Evolutionary conservation across 2,797 vertebrate genomes (phyloP).

Genomic region (Sardinella longiceps): DNA sequence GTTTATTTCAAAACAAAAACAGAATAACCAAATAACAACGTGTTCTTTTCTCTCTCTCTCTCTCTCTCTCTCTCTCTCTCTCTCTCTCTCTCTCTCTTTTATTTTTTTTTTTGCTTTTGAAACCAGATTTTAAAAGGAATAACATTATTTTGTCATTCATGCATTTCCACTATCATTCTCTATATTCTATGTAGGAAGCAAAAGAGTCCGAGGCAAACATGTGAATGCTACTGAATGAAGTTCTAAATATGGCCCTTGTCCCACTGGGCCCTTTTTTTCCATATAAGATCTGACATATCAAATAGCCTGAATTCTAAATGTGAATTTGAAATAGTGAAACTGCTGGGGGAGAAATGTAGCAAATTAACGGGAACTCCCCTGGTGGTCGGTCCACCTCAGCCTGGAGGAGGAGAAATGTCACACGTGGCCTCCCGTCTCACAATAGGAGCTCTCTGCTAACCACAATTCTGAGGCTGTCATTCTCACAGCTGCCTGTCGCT

Average conservation of each 20-base stretch:
- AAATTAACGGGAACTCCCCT: conserved; percentile 10
- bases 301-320: conserved; percentile 1
- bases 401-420: neutral
- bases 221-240: neutral
- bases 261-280: neutral
- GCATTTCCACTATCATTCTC: neutral
- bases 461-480: neutral
- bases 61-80: no score
- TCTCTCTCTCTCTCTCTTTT: no score
- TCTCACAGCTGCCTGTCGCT: neutral
- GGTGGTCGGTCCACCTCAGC: neutral
- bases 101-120: no score
- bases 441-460: conserved; percentile 7
- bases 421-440: neutral
- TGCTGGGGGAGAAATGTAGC: neutral
- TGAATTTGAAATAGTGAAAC: neutral
- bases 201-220: neutral
- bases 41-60: no score
- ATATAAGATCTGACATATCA: conserved; percentile 4
- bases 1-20: no score
- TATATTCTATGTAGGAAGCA: neutral
- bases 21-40: no score
- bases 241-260: neutral
- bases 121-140: neutral
- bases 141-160: neutral